Evolutionary conservation across 2,797 vertebrate species (phyloP), one percentile per base, ranked within the genome.

Genomic region (Phoebastria nigripes): DNA sequence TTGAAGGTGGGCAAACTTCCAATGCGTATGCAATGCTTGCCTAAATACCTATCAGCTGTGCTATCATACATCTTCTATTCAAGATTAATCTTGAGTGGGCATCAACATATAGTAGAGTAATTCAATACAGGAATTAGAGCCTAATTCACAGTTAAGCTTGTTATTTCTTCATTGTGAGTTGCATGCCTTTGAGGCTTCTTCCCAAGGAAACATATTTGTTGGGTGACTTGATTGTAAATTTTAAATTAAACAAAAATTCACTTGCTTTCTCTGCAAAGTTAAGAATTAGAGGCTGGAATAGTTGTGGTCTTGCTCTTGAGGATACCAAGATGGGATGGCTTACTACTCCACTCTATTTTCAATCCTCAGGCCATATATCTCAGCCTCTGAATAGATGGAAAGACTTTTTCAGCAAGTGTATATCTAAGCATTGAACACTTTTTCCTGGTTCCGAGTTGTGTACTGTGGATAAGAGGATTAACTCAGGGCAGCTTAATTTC

Each of bases 21-120:
- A 37, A 14, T 19, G 9, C 0, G 0, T 55, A 8, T 16, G 15
- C 9, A 54, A 8, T 24, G 11, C 11, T 61, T 77, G 28, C 37
- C 35, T 46, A 11, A 51, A 19, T 41, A n/a, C 12, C 11, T 22
- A 6, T 24, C 28, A 62, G 28, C 42, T 67, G 8, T 70, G 28
- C 31, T 54, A 9, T 26, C 41, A 20, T 19, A 9, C 8, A 13
- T 28, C 24, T 71, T 73, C 22, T 78, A 2, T 4, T 89, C 12
- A 35, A 49, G 51, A 11, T 62, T 66, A 71, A 51, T 71, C 37
- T 12, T 65, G 44, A 35, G 28, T 20, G 21, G 31, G 6, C 19
- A 59, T n/a, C 39, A 83, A 13, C 11, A 31, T 18, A 28, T 6
- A 63, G 18, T 54, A 33, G 35, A 59, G 25, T 65, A 65, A 78